Evolutionary conservation across 2,113 vertebrate genomes (phyloP), one percentile per base, ranked within the genome.

Genomic region (Eulacestoma nigropectus): DNA sequence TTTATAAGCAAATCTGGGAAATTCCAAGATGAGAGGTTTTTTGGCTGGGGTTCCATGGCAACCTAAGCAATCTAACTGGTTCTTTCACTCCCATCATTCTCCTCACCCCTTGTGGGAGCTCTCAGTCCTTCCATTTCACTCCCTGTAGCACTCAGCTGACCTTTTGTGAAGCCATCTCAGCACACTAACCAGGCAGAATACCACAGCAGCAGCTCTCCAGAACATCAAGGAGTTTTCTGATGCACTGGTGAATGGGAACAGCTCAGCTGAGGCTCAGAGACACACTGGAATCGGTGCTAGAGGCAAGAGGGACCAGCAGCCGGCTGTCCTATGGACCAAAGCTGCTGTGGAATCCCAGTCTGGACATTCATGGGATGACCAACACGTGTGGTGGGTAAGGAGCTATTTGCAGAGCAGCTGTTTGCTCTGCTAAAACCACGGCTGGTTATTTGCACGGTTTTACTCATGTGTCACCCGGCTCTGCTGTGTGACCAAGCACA

Each of bases 271-370:
- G 65, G 52, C 81, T 70, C 22, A 23, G 63, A 84, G 22, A 9
- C 22, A 1, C 30, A 0, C 33, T 12, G 52, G 74, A 29, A n/a
- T 10, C 1, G 0, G 16, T 7, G 41, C 41, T 10, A 35, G 50
- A 64, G 56, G 18, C 53, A 60, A 13, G 17, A 18, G n/a, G n/a
- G 35, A 22, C 18, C 30, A 47, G 62, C 56, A 83, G 37, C 32
- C 89, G 75, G 50, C 73, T 81, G 60, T 14, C 62, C 17, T 0
- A 1, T 0, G 50, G 60, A 33, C 63, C 20, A 3, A 25, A 27
- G 68, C n/a, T 65, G 44, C 19, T 15, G 29, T 13, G 41, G 76
- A 86, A 44, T 76, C 53, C 57, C 72, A 18, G n/a, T 5, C 57
- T 30, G 35, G n/a, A 52, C 22, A 7, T 44, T 25, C 22, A 8